phyloP scores from a whole-genome alignment of 2,797 vertebrate genomes.

The Tinamus major region DNA sequence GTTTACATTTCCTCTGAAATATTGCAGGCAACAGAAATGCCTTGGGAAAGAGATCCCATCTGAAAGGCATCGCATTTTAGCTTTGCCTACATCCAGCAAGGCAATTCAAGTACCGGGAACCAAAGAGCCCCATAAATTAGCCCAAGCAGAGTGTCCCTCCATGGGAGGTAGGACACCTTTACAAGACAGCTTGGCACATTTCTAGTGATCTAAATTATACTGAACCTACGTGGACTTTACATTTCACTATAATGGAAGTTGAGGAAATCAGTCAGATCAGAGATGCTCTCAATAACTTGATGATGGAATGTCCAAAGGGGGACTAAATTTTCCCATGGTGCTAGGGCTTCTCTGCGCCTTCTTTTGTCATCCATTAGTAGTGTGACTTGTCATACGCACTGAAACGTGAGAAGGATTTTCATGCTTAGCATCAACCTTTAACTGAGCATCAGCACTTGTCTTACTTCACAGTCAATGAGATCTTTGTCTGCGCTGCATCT shows the following conservation, averaged over 20 bases:
- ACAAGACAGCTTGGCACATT: neutral
- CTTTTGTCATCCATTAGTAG: neutral
- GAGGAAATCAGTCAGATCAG: neutral
- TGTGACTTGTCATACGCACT: neutral
- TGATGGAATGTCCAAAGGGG: neutral
- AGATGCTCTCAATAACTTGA: neutral
- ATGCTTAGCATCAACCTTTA: neutral
- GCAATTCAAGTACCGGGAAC: neutral
- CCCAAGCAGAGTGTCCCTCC: neutral
- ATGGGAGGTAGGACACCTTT: neutral
- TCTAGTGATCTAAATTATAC: neutral
- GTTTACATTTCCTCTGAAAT: neutral
- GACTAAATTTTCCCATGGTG: neutral
- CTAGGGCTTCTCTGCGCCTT: neutral
- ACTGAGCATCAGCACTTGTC: neutral
- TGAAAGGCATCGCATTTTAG: fast-evolving
- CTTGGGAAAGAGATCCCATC: neutral
- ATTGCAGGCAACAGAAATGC: neutral
- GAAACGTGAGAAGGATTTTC: slow-evolving; percentile 14
- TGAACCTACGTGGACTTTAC: neutral
- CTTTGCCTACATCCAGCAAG: neutral
- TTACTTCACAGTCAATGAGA: neutral
- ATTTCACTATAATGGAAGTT: neutral
- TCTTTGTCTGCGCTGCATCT: slow-evolving; percentile 7
- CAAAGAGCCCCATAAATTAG: neutral